Evolutionary conservation across 2,113 vertebrate genomes (phyloP).

Genomic region (Electrona antarctica): DNA sequence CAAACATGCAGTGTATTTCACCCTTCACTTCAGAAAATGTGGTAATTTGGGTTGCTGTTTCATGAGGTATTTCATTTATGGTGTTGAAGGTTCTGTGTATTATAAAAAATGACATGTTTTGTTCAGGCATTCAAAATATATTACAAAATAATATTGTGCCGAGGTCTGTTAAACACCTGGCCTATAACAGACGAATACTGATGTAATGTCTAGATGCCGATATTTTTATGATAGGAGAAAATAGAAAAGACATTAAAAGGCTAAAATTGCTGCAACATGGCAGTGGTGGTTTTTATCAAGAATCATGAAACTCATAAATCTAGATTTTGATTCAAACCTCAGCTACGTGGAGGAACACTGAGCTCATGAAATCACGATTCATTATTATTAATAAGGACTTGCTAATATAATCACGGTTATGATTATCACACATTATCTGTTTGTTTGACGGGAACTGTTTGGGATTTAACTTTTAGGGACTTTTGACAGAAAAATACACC

Average conservation of each 20-base stretch:
- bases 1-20: background rate
- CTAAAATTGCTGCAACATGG: background rate
- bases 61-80: background rate
- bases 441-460: too few species aligned
- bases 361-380: too few species aligned
- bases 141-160: background rate
- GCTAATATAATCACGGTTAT: too few species aligned
- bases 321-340: too few species aligned
- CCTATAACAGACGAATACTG: slow-evolving; percentile 17
- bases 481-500: too few species aligned
- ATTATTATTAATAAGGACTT: too few species aligned
- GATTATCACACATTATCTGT: too few species aligned
- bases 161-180: slow-evolving; percentile 11
- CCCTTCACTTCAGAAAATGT: background rate
- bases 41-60: background rate
- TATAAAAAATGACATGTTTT: background rate
- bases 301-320: background rate
- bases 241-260: slow-evolving; percentile 10
- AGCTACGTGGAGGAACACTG: too few species aligned
- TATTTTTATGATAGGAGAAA: slow-evolving; percentile 14
- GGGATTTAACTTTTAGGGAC: too few species aligned
- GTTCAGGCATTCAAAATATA: background rate
- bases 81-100: background rate
- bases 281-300: background rate
- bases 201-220: slow-evolving; percentile 26